Evolutionary conservation across 2,888 invertebrate genomes (phyloP).

Genomic region (Volucella bombylans): DNA sequence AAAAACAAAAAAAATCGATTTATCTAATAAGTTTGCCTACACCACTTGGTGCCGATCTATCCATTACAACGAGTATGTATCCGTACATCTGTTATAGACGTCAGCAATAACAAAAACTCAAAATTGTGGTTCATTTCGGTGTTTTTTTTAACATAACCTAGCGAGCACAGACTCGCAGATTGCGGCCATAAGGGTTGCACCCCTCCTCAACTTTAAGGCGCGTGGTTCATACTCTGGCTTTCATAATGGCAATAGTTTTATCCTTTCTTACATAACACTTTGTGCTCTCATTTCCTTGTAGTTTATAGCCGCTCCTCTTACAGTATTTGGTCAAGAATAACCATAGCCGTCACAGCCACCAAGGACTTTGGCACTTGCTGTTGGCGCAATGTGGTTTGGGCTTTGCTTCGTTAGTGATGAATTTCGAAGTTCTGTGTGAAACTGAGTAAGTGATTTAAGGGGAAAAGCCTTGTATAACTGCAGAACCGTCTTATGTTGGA

Average conservation of each 20-base stretch:
- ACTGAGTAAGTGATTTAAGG: not conserved
- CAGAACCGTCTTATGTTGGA: too few relatives aligned
- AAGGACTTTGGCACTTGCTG: not conserved
- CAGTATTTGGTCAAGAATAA: not conserved
- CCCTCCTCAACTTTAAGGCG: not conserved
- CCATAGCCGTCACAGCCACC: conserved; percentile 9
- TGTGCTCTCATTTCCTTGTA: conserved; percentile 35
- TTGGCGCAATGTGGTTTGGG: conserved; percentile 2
- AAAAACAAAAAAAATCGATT: conserved; percentile 67
- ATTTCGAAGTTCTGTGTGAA: not conserved
- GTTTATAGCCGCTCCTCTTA: not conserved
- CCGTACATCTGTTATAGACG: conserved; percentile 37
- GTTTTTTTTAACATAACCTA: conserved; percentile 57
- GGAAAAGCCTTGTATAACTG: too few relatives aligned
- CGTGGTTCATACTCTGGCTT: conserved; percentile 1
- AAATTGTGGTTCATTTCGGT: conserved; percentile 12
- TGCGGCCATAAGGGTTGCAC: too few relatives aligned
- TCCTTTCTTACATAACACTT: conserved; percentile 65
- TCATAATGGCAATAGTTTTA: conserved; percentile 64
- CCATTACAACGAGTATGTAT: not conserved
- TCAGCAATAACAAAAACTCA: not conserved
- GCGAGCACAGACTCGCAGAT: not conserved
- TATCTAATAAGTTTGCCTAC: conserved; percentile 50
- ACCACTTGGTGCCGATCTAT: conserved; percentile 3
- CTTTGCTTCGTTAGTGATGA: not conserved